These are phyloP conservation scores for Rhodeus uyekii DNA, from an alignment of 2,797 vertebrate genomes.

Conservation along the genomic window DNA sequence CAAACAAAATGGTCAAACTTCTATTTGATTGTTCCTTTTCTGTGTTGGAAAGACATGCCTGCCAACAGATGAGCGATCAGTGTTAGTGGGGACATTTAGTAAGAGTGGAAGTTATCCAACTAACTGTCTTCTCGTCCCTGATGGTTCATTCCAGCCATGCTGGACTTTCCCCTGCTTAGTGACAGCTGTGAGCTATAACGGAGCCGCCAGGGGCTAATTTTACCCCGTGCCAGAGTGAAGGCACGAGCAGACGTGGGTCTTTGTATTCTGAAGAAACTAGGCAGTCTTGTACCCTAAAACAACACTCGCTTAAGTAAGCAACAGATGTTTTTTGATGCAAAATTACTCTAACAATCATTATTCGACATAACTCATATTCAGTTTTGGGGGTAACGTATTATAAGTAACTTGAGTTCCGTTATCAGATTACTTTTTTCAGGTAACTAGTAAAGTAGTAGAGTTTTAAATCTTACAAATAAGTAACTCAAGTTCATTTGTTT, in stretches of 20 bases:
- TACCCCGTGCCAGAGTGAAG: conserved; percentile 69
- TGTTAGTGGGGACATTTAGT: neutral
- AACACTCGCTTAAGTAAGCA: too few species aligned
- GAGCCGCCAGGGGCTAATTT: conserved; percentile 72
- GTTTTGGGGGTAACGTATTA: too few species aligned
- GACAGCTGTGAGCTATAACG: conserved; percentile 77
- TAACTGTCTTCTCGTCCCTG: conserved; percentile 49
- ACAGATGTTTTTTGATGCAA: too few species aligned
- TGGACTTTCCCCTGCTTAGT: conserved; percentile 70
- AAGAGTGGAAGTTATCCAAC: conserved; percentile 48
- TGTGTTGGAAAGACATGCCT: neutral
- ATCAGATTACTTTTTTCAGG: too few species aligned
- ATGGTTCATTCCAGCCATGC: conserved; percentile 67
- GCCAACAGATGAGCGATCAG: neutral
- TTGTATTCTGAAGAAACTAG: conserved; percentile 63
- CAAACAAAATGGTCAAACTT: neutral
- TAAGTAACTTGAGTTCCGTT: too few species aligned
- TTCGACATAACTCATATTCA: too few species aligned
- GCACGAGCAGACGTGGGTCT: conserved; percentile 65
- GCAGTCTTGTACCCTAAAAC: conserved; percentile 9
- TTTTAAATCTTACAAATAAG: too few species aligned
- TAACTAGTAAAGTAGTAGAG: too few species aligned
- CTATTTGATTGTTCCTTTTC: neutral
- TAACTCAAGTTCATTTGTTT: too few species aligned
- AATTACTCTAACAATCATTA: neutral